Evolutionary conservation across 2,797 vertebrate species (phyloP).

Genomic region (Otus scops): DNA sequence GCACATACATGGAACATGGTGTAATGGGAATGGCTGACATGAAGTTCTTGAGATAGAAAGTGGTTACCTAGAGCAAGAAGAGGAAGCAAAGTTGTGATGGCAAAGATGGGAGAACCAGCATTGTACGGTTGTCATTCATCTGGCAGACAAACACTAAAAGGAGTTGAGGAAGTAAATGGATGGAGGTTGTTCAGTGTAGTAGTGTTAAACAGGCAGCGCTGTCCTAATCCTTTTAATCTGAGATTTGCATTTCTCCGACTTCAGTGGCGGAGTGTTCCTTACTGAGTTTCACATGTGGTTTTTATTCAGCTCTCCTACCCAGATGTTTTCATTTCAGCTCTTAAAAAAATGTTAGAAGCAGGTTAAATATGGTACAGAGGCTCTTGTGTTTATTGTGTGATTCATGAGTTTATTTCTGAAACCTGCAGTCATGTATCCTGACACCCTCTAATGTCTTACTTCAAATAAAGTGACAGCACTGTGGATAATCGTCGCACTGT

Average conservation of each 20-base stretch:
- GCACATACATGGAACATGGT: rapidly evolving
- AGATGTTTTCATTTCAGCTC: constrained; percentile 56
- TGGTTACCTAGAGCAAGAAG: neutral
- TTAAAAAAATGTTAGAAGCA: constrained; percentile 32
- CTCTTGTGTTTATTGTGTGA: constrained; percentile 60
- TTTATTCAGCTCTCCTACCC: constrained; percentile 32
- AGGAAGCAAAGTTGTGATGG: neutral
- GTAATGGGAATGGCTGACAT: neutral
- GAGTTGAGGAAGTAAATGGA: neutral
- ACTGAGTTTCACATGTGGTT: neutral
- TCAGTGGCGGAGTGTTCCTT: neutral
- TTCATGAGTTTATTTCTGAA: constrained; percentile 62
- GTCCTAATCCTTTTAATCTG: neutral
- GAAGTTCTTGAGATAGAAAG: neutral
- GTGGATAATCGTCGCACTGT: neutral
- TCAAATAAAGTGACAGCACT: constrained; percentile 19
- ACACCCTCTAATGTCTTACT: constrained; percentile 13
- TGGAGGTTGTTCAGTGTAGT: neutral
- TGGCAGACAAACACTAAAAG: neutral
- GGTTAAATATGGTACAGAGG: constrained; percentile 46
- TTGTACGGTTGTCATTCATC: neutral
- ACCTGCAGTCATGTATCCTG: constrained; percentile 21
- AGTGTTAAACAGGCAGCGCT: neutral
- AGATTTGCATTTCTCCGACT: neutral
- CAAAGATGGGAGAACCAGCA: neutral